Percentiles rank a stretch among this genome's conserved stretches.
Conservation (phyloP, 53 echinoderm and acorn worm genomes). For the Apostichopus leukothele region DNA sequence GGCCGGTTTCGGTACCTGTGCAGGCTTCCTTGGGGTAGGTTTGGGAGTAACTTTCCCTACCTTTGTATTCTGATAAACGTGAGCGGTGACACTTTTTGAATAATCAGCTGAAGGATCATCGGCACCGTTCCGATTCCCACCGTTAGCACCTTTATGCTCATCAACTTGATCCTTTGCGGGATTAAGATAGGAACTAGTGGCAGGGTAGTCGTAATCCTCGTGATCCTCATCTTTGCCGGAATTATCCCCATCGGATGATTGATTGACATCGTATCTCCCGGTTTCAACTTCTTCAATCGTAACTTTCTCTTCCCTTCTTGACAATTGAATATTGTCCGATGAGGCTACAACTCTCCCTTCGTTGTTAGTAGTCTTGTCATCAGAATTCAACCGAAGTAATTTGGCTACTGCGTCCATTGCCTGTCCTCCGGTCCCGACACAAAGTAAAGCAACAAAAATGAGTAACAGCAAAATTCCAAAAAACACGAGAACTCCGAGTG, state of each 20-base stretch:
- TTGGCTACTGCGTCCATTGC: background rate
- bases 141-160: background rate
- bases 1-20: too few relatives aligned
- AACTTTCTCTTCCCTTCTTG: background rate
- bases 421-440: background rate
- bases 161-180: background rate
- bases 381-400: background rate
- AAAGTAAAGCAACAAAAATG: background rate
- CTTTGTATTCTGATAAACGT: background rate
- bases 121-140: background rate
- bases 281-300: background rate
- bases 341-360: background rate
- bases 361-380: background rate
- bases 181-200: background rate
- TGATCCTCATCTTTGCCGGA: background rate
- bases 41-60: background rate
- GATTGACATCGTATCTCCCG: background rate
- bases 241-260: background rate
- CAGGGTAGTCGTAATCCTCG: constrained; percentile 5
- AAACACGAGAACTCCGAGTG: background rate
- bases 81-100: background rate
- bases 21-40: background rate
- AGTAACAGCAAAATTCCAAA: constrained; percentile 4
- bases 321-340: too few relatives aligned
- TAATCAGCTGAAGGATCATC: background rate